Evolutionary conservation across 2,113 vertebrate species (phyloP).

Genomic region (Crotalus helleri): DNA sequence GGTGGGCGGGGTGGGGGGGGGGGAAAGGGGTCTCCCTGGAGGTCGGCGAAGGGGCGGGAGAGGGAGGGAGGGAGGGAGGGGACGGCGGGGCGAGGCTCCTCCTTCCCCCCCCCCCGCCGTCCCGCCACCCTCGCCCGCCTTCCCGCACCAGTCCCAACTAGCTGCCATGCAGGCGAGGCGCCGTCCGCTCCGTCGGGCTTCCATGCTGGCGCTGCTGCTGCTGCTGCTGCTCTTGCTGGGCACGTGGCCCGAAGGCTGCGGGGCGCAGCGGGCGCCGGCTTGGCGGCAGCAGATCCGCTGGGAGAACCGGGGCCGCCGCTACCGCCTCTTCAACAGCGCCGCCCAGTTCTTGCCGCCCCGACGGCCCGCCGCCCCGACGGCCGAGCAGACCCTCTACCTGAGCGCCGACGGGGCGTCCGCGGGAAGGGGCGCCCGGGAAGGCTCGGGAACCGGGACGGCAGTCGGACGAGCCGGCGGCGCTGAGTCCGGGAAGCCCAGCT

Average conservation of each 20-base stretch:
- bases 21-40: background rate
- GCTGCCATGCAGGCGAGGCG: background rate
- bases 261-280: conserved; percentile 31
- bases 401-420: conserved; percentile 2
- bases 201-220: background rate
- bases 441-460: background rate
- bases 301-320: conserved; percentile 69
- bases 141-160: fast-evolving
- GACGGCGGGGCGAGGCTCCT: too few species aligned
- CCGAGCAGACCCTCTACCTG: conserved; percentile 12
- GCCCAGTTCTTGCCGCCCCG: conserved; percentile 60
- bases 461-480: background rate
- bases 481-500: fast-evolving
- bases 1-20: too few species aligned
- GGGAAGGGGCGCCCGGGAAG: background rate
- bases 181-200: fast-evolving
- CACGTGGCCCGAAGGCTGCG: conserved; percentile 46
- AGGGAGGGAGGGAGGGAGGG: too few species aligned
- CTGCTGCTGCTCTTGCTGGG: background rate
- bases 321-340: conserved; percentile 71
- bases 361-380: background rate
- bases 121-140: background rate
- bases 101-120: fast-evolving
- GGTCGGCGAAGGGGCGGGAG: fast-evolving
- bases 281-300: conserved; percentile 70